These are phyloP conservation scores for Chunga burmeisteri DNA, from an alignment of 2,113 vertebrate species.

Conservation along the genomic window DNA sequence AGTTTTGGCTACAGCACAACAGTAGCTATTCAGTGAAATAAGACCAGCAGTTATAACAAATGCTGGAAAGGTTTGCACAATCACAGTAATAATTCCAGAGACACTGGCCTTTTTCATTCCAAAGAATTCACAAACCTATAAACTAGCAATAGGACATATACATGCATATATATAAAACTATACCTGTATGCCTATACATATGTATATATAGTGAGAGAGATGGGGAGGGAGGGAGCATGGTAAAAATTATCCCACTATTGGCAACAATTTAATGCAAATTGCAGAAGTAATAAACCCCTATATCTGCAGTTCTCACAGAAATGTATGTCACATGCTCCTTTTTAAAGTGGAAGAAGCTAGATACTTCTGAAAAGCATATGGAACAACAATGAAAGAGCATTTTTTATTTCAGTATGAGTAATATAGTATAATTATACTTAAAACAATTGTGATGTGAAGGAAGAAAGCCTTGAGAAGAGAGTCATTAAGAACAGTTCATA, in stretches of 20 bases:
- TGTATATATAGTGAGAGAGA: neutral
- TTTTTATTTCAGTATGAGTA: neutral
- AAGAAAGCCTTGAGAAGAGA: neutral
- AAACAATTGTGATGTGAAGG: neutral
- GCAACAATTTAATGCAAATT: neutral
- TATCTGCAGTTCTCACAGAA: neutral
- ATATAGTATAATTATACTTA: neutral
- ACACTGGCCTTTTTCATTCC: neutral
- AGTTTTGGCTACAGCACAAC: neutral
- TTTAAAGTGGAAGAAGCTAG: neutral
- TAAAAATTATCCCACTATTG: neutral
- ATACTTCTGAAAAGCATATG: neutral
- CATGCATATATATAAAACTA: neutral
- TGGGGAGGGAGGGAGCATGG: neutral
- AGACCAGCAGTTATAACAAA: neutral
- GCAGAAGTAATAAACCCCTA: neutral
- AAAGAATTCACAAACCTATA: neutral
- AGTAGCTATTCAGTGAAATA: neutral
- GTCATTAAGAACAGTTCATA: neutral
- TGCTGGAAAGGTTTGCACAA: neutral
- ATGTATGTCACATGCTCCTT: neutral
- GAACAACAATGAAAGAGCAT: neutral
- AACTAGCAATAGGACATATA: neutral
- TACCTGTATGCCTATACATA: neutral
- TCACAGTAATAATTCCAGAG: neutral